phyloP scores from a whole-genome alignment of 2,113 vertebrate species.

The Chionomys nivalis region DNA sequence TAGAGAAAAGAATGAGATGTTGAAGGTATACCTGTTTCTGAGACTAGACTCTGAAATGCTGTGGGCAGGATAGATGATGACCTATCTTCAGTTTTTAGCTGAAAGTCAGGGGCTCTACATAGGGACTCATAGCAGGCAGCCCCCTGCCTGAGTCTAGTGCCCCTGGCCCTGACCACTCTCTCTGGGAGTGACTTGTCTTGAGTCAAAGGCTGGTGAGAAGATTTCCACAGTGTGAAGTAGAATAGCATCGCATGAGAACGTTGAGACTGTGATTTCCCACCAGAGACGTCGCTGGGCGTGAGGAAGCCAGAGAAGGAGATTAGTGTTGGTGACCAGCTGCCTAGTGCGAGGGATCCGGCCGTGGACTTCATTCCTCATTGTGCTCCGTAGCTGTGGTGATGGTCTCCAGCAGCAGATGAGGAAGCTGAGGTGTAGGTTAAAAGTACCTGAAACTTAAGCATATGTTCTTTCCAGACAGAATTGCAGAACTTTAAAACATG shows the following conservation, averaged over 20 bases:
- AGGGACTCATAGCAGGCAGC: neutral
- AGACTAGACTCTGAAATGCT: neutral
- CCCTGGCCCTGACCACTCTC: neutral
- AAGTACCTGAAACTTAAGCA: neutral
- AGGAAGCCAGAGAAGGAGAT: neutral
- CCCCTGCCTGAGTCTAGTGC: neutral
- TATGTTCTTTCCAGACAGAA: neutral
- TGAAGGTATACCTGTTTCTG: neutral
- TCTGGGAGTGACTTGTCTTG: neutral
- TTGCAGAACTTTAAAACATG: neutral
- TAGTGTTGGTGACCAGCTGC: neutral
- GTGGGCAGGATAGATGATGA: neutral
- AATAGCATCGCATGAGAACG: neutral
- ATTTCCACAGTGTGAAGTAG: neutral
- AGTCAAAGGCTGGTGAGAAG: neutral
- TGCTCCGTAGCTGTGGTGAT: neutral
- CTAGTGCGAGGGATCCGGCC: neutral
- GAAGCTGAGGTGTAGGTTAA: neutral
- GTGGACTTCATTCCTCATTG: neutral
- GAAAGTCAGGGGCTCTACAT: neutral
- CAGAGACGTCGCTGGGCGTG: neutral
- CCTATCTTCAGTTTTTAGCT: neutral
- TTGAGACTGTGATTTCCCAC: neutral
- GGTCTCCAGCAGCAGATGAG: neutral
- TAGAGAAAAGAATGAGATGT: neutral